These are phyloP conservation scores for Myathropa florea DNA, from an alignment of 2,888 invertebrate genomes.

Conservation along the genomic window DNA sequence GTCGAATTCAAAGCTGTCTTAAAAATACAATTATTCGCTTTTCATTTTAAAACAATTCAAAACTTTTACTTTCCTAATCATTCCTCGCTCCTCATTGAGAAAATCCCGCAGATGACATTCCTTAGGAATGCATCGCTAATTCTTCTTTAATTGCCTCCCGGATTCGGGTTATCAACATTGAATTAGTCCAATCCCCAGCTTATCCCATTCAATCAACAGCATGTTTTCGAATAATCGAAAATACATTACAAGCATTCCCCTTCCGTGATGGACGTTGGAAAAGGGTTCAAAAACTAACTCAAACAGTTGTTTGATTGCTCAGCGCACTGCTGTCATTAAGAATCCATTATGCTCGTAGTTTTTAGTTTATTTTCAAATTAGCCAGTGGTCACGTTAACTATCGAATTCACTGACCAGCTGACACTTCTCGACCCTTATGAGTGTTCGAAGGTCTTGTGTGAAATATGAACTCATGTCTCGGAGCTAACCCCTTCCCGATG, in stretches of 20 bases:
- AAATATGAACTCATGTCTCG: neutral
- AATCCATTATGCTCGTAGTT: slow-evolving; percentile 16
- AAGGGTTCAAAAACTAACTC: slow-evolving; percentile 22
- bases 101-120: neutral
- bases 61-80: too few species aligned
- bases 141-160: neutral
- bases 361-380: slow-evolving; percentile 53
- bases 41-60: too few species aligned
- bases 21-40: too few species aligned
- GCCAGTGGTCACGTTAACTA: neutral
- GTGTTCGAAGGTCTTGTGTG: neutral
- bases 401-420: neutral
- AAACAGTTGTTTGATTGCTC: slow-evolving; percentile 44
- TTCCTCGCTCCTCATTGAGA: neutral
- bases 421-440: neutral
- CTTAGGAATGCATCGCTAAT: neutral
- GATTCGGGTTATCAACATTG: neutral
- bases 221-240: slow-evolving; percentile 28
- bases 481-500: neutral
- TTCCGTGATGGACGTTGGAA: neutral
- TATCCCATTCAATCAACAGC: slow-evolving; percentile 9
- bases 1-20: too few species aligned
- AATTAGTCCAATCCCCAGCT: slow-evolving; percentile 17
- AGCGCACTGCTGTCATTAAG: slow-evolving; percentile 28
- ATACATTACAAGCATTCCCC: slow-evolving; percentile 24